Evolutionary conservation across 92 coral and sea anemone genomes (phyloP).

Genomic region (Epizoanthus rinbou): DNA sequence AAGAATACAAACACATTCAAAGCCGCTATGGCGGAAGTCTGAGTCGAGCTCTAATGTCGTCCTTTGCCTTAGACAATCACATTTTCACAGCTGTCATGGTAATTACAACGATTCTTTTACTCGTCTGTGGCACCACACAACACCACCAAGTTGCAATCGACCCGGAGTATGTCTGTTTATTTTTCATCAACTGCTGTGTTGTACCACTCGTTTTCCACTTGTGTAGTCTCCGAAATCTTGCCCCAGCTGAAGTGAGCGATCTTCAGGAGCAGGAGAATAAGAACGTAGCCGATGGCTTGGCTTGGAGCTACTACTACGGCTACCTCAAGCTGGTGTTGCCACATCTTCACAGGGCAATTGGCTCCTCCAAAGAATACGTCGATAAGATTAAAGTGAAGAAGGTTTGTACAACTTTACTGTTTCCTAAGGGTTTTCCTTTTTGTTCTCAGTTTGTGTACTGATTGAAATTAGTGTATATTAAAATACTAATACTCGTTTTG

Average conservation of each 20-base stretch:
- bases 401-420: slow-evolving; percentile 1
- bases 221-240: slow-evolving; percentile 21
- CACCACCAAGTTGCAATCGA: neutral
- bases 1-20: slow-evolving; percentile 52
- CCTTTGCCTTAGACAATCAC: slow-evolving; percentile 31
- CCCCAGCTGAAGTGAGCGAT: slow-evolving; percentile 1
- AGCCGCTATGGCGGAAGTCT: slow-evolving; percentile 58
- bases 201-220: slow-evolving; percentile 24
- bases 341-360: neutral
- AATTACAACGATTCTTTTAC: neutral
- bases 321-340: slow-evolving; percentile 31
- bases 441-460: neutral
- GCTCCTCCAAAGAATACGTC: slow-evolving; percentile 4
- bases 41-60: slow-evolving; percentile 23
- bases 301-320: slow-evolving; percentile 37
- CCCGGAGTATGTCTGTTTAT: slow-evolving; percentile 1
- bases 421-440: neutral
- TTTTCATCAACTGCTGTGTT: neutral
- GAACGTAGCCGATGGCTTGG: slow-evolving; percentile 28
- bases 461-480: neutral
- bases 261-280: slow-evolving; percentile 20
- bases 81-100: neutral
- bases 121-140: neutral
- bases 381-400: slow-evolving; percentile 23
- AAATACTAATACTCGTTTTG: neutral